These are phyloP conservation scores for Vidua macroura DNA, from an alignment of 2,113 vertebrate genomes.

Conservation along the genomic window DNA sequence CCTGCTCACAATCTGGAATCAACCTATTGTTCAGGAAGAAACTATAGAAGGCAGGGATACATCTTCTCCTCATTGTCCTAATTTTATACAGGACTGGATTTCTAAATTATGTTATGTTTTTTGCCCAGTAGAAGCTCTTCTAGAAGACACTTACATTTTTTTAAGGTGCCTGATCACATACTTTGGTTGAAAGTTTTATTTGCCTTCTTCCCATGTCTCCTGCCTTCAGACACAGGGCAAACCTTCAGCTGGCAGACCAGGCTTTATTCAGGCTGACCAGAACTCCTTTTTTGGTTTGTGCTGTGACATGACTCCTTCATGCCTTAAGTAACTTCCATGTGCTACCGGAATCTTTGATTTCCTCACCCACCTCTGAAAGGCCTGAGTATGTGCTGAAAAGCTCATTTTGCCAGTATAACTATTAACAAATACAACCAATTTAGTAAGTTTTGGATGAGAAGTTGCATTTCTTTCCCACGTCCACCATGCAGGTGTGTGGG, in stretches of 20 bases:
- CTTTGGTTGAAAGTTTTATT: not conserved
- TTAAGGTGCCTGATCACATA: not conserved
- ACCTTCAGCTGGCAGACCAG: not conserved
- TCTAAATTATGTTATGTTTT: not conserved
- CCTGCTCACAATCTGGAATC: rapidly evolving
- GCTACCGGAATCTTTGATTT: not conserved
- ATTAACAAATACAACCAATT: not conserved
- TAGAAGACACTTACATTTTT: not conserved
- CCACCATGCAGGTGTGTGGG: rapidly evolving
- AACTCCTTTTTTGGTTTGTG: not conserved
- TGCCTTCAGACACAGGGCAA: not conserved
- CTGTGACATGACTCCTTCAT: not conserved
- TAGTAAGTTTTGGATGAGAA: not conserved
- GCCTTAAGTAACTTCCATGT: rapidly evolving
- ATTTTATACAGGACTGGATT: not conserved
- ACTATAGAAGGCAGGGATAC: not conserved
- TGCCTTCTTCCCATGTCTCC: not conserved
- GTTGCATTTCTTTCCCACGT: not conserved
- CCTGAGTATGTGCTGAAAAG: not conserved
- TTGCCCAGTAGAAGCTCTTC: not conserved
- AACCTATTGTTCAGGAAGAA: not conserved
- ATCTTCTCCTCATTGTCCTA: not conserved
- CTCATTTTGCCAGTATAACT: not conserved
- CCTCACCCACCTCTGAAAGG: not conserved
- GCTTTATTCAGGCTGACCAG: not conserved